A percentile compares a stretch with the other conserved stretches of the same genome.
phyloP scores from a whole-genome alignment of 1,140 invertebrate species.

The Hyles euphorbiae region DNA sequence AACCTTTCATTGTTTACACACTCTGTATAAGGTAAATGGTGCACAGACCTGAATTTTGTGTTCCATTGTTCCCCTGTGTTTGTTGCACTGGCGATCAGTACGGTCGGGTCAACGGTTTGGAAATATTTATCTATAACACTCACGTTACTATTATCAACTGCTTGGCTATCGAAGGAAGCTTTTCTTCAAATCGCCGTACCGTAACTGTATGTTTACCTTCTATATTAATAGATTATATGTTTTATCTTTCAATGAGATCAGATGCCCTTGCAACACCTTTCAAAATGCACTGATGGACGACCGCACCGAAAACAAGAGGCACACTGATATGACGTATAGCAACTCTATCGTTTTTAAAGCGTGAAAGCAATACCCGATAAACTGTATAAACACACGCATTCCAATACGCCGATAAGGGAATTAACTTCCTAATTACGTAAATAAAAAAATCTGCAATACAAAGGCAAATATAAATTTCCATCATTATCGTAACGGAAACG shows the following conservation, averaged over 20 bases:
- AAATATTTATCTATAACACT: constrained; percentile 37
- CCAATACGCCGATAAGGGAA: constrained; percentile 14
- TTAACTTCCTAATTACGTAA: constrained; percentile 12
- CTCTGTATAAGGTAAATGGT: constrained; percentile 6
- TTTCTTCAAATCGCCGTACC: constrained; percentile 24
- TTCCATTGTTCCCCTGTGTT: constrained; percentile 30
- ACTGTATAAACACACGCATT: constrained; percentile 11
- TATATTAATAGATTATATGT: constrained; percentile 14
- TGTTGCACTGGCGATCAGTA: constrained; percentile 23
- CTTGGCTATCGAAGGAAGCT: constrained; percentile 29
- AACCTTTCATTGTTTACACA: too few species aligned
- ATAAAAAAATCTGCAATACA: constrained; percentile 5
- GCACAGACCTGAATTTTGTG: constrained; percentile 11
- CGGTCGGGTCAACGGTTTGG: constrained; percentile 32
- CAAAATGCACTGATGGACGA: constrained; percentile 6
- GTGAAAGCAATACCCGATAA: constrained; percentile 14
- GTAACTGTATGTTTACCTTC: constrained; percentile 10
- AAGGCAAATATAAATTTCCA: background rate
- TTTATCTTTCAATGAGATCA: constrained; percentile 15
- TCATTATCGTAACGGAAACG: constrained; percentile 12
- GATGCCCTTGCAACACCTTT: constrained; percentile 14
- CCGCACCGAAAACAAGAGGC: too few species aligned
- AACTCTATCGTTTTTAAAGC: background rate
- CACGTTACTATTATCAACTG: constrained; percentile 36
- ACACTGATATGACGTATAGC: too few species aligned